phyloP scores from a whole-genome alignment of 2,888 invertebrate species.

The Punctoribates punctum region DNA sequence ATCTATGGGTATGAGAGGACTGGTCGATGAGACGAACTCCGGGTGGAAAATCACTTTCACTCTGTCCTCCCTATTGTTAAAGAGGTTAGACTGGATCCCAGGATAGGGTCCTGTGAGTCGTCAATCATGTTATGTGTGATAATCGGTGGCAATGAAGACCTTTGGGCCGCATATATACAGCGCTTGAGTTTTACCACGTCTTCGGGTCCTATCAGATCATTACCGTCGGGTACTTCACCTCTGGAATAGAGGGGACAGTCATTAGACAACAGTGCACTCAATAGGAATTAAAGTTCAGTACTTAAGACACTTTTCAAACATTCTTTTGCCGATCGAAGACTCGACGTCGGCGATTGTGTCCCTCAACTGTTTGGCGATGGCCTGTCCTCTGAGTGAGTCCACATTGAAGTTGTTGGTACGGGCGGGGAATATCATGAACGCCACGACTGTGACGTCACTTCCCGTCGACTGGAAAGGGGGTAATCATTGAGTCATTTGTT shows the following conservation, averaged over 20 bases:
- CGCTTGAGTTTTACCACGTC: conserved; percentile 92
- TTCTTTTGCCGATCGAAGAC: conserved; percentile 81
- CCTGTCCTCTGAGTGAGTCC: conserved; percentile 93
- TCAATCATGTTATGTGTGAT: conserved; percentile 96
- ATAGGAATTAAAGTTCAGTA: too few relatives aligned
- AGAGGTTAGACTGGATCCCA: conserved; percentile 79
- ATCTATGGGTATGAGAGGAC: conserved; percentile 93
- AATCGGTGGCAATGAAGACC: conserved; percentile 82
- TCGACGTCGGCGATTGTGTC: conserved; percentile 91
- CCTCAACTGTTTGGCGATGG: conserved; percentile 89
- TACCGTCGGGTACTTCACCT: conserved; percentile 78
- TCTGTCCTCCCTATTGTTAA: conserved; percentile 86
- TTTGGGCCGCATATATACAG: conserved; percentile 76
- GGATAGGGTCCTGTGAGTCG: conserved; percentile 82
- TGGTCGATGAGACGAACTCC: conserved; percentile 94
- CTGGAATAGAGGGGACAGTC: conserved; percentile 55
- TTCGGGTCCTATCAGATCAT: conserved; percentile 74
- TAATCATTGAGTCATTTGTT: too few relatives aligned
- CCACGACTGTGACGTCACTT: conserved; percentile 90
- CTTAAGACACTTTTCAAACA: conserved; percentile 70
- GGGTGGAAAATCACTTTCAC: conserved; percentile 89
- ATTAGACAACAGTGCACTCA: too few relatives aligned
- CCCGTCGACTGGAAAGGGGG: conserved; percentile 57
- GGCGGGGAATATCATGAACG: conserved; percentile 96
- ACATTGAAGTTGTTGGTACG: conserved; percentile 98